Evolutionary conservation across 2,888 invertebrate species (phyloP), one percentile per base, ranked within the genome.

Genomic region (Pachydiplax longipennis): DNA sequence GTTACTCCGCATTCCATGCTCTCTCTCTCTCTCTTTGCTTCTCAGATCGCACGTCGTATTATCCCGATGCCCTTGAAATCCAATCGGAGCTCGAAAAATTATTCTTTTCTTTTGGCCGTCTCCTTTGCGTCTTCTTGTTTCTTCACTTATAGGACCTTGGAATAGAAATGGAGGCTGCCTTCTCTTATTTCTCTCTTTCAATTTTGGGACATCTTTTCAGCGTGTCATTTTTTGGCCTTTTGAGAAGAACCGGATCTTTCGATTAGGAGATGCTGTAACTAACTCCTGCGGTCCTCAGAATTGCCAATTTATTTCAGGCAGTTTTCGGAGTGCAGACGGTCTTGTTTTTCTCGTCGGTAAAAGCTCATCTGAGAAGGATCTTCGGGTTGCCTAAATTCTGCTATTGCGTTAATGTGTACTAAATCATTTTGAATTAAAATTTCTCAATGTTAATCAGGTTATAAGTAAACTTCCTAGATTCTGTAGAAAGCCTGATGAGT

Each of bases 11-110:
- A 87, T 87, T 87, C 87, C 82, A 53, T 31, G 31, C 82, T 53
- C 82, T 53, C 44, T 31, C 31, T 31, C 31, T 83, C 83, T 58
- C 83, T 58, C 58, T 31, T 61, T 73, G 73, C 31, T 6, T 35
- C n/a, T 48, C 12, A 31, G 53, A 44, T 48, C 58, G 53, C 25
- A 31, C 48, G 37, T n/a, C 87, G 37, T 65, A 61, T 61, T 61
- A 87, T 87, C 87, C 87, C 37, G 87, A 87, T 61, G 87, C 87
- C 87, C 87, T 87, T 87, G 87, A 87, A 87, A 87, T 37, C 65
- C 87, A 87, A 87, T 87, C 87, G 87, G 53, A 83, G 37, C 58
- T n/a, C 58, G 87, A 61, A 87, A 83, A 87, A 87, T 65, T 53
- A 61, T 61, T 87, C 22, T 31, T 87, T 87, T 61, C 37, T 87